Percentiles rank a stretch among this genome's conserved stretches.
These are phyloP conservation scores for Smithornis capensis DNA, from an alignment of 2,113 vertebrate species.

Conservation along the genomic window DNA sequence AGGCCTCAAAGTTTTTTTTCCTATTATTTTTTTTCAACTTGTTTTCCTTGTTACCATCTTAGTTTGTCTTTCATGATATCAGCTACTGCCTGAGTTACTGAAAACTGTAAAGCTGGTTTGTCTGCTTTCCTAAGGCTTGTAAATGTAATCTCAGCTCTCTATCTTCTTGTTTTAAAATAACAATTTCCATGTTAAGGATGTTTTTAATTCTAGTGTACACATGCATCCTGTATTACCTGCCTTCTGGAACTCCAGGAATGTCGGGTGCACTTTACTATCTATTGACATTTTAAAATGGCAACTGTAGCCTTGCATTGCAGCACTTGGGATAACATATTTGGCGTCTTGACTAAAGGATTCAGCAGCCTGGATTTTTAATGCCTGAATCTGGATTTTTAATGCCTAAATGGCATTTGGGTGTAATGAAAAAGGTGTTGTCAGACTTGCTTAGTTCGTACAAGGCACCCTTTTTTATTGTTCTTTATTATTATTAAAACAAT, in stretches of 20 bases:
- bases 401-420: neutral
- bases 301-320: neutral
- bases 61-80: neutral
- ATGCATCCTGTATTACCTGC: neutral
- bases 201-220: neutral
- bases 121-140: neutral
- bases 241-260: neutral
- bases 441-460: neutral
- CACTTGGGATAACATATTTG: neutral
- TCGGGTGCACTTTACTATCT: neutral
- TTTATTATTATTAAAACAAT: neutral
- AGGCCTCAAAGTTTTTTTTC: neutral
- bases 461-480: neutral
- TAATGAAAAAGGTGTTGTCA: neutral
- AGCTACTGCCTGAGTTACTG: neutral
- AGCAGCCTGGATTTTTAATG: neutral
- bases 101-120: neutral
- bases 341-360: neutral
- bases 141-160: neutral
- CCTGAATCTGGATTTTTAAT: neutral
- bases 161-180: neutral
- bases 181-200: neutral
- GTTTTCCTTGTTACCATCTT: neutral
- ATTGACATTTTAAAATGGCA: neutral
- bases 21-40: neutral